Evolutionary conservation across 2,888 invertebrate genomes (phyloP).

Genomic region (Alloplasta piceator): DNA sequence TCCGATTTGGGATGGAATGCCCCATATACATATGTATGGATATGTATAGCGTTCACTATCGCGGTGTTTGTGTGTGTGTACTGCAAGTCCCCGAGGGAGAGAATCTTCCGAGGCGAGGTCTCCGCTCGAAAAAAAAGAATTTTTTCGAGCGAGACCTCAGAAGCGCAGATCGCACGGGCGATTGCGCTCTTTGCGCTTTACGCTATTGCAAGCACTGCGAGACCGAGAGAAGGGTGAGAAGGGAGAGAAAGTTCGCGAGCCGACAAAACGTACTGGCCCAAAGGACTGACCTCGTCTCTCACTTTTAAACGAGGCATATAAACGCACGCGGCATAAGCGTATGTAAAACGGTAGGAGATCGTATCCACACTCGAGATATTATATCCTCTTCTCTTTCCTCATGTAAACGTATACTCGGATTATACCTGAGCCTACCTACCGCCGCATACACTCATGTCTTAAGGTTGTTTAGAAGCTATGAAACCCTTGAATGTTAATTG

Average conservation of each 20-base stretch:
- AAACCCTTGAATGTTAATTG: no score
- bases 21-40: no score
- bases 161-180: conserved; percentile 62
- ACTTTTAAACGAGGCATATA: conserved; percentile 65
- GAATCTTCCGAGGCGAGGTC: conserved; percentile 35
- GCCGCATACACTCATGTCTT: no score
- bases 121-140: conserved; percentile 52
- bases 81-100: conserved; percentile 19
- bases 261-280: conserved; percentile 58
- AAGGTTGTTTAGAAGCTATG: no score
- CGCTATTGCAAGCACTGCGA: conserved; percentile 6
- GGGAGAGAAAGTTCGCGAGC: conserved; percentile 44
- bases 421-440: conserved; percentile 6
- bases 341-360: conserved; percentile 65
- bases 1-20: no score
- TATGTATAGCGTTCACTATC: conserved; percentile 47
- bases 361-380: conserved; percentile 64
- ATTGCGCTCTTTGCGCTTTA: conserved; percentile 50
- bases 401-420: conserved; percentile 53
- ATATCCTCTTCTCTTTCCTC: conserved; percentile 58
- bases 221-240: conserved; percentile 35
- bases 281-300: conserved; percentile 65
- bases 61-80: neutral
- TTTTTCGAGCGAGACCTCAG: no score
- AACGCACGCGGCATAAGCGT: conserved; percentile 63